Conservation (phyloP, 2,888 invertebrate species). For the Oxystoma pomonae region DNA sequence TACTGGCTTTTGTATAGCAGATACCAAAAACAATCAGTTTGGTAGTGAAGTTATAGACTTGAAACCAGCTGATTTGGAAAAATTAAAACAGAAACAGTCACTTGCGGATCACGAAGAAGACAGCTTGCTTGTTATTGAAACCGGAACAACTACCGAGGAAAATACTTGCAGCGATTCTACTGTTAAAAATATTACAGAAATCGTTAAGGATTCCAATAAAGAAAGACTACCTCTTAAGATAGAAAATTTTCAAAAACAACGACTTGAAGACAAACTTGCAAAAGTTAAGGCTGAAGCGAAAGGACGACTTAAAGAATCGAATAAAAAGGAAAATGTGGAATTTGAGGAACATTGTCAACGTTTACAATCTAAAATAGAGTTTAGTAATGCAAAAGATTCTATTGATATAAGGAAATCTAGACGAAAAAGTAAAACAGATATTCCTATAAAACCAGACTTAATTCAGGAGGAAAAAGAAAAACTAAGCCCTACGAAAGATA, state of each 20-base stretch:
- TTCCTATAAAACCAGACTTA: conserved; percentile 36
- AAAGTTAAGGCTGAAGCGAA: conserved; percentile 29
- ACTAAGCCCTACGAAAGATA: conserved; percentile 32
- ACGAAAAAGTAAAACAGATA: conserved; percentile 45
- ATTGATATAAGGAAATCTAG: conserved; percentile 60
- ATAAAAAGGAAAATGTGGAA: conserved; percentile 23
- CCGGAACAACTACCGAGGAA: conserved; percentile 57
- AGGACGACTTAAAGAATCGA: conserved; percentile 21
- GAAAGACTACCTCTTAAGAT: conserved; percentile 22
- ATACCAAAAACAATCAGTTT: conserved; percentile 33
- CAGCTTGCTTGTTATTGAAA: conserved; percentile 54
- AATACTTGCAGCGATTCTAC: conserved; percentile 51
- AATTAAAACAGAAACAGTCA: conserved; percentile 38
- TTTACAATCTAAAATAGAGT: conserved; percentile 64
- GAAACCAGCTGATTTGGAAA: conserved; percentile 38
- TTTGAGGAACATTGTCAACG: conserved; percentile 63
- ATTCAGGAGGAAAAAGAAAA: conserved; percentile 46
- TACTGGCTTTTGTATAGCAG: conserved; percentile 42
- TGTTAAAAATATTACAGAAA: conserved; percentile 44
- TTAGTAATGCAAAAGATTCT: conserved; percentile 65
- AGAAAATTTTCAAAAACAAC: conserved; percentile 33
- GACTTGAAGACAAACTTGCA: conserved; percentile 35
- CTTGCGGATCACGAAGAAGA: conserved; percentile 54
- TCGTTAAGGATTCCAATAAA: conserved; percentile 22
- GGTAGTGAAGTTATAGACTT: conserved; percentile 38